Evolutionary conservation across 2,113 vertebrate genomes (phyloP).

Genomic region (Spermophilus dauricus): DNA sequence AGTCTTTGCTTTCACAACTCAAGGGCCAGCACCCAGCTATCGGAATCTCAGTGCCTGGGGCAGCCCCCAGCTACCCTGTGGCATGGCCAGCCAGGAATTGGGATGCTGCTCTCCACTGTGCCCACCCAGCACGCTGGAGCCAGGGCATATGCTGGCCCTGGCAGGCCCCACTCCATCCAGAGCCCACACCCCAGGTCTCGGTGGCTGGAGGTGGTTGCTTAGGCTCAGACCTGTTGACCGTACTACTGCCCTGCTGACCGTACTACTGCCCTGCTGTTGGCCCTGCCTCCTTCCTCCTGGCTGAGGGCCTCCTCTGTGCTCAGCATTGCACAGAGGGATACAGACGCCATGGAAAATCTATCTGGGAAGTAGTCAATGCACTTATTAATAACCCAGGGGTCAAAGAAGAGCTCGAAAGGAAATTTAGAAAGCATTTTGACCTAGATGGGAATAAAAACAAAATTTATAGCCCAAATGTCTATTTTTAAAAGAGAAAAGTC

Average conservation of each 20-base stretch:
- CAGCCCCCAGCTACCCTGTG: rapidly evolving
- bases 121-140: not conserved
- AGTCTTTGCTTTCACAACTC: not conserved
- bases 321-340: rapidly evolving
- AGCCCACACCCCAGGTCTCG: not conserved
- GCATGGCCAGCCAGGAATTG: rapidly evolving
- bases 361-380: not conserved
- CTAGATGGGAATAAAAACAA: not conserved
- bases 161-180: rapidly evolving
- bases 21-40: not conserved
- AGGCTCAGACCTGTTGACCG: not conserved
- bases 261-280: too few species aligned
- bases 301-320: too few species aligned
- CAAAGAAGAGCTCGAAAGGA: not conserved
- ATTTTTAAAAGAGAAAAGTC: not conserved
- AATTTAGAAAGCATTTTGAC: not conserved
- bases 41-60: rapidly evolving
- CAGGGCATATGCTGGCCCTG: rapidly evolving
- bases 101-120: not conserved
- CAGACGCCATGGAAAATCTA: not conserved
- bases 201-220: not conserved
- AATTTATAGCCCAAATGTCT: not conserved
- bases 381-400: not conserved
- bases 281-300: rapidly evolving
- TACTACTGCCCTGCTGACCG: too few species aligned